Evolutionary conservation across 64 coral and sea anemone species (phyloP).

Genomic region (Astreopora myriophthalma): DNA sequence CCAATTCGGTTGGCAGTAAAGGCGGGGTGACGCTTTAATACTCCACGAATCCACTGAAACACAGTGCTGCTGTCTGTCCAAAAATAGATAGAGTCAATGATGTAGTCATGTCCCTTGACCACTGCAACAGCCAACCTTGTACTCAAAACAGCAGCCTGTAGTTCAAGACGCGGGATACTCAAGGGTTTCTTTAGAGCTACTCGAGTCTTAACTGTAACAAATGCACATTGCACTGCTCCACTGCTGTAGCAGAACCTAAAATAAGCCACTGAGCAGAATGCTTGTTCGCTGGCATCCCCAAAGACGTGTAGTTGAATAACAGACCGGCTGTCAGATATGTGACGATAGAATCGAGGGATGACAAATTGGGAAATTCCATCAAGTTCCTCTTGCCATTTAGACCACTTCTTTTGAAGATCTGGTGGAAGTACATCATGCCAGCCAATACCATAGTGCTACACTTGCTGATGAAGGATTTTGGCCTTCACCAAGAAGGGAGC

Average conservation of each 20-base stretch:
- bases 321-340: not conserved
- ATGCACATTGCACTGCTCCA: not conserved
- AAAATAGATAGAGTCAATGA: not conserved
- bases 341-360: slow-evolving; percentile 1
- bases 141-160: slow-evolving; percentile 5
- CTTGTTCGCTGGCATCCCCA: slow-evolving; percentile 28
- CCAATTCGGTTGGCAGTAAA: slow-evolving; percentile 20
- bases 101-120: slow-evolving; percentile 29
- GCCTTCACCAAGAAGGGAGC: slow-evolving; percentile 8
- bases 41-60: slow-evolving; percentile 20
- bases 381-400: not conserved
- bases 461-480: slow-evolving; percentile 4
- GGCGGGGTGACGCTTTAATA: not conserved
- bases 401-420: slow-evolving; percentile 21
- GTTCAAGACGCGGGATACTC: not conserved
- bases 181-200: slow-evolving; percentile 24
- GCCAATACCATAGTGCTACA: not conserved
- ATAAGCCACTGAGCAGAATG: slow-evolving; percentile 26
- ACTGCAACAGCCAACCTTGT: not conserved
- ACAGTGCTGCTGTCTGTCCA: slow-evolving; percentile 14
- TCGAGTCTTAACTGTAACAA: slow-evolving; percentile 19
- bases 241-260: not conserved
- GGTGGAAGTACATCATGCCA: slow-evolving; percentile 6
- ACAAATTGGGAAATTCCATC: slow-evolving; percentile 3
- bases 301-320: slow-evolving; percentile 18